Evolutionary conservation across 2,113 vertebrate species (phyloP), one percentile per base, ranked within the genome.

Genomic region (Neofelis nebulosa): DNA sequence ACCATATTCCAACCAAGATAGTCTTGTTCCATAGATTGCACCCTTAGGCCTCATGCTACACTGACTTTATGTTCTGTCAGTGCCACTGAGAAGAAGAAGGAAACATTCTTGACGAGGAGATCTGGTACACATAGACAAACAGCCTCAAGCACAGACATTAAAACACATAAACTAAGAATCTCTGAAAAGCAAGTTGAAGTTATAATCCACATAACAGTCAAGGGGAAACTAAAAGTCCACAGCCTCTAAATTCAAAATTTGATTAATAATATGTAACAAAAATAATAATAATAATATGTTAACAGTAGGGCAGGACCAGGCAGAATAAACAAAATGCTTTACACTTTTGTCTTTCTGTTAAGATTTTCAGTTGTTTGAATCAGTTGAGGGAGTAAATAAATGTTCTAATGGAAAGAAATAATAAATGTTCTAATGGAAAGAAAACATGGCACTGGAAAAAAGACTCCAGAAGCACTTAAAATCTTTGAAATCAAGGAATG

Each of bases 21-120:
- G 4, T 66, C 7, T 7, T 5, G 1, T 21, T 45, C 4, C 25
- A 18, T 0, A 76, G 38, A 5, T 11, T 63, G 2, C 14, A 3
- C 4, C 31, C 31, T 84, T 12, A 33, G 15, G 15, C 13, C 25
- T 16, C 18, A 68, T 15, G 4, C 5, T 68, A 1, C 19, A 19
- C 0, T 55, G 14, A 1, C 5, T 41, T 5, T 5, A 12, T 27
- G 33, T 2, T 71, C 31, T 41, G 1, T 29, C 55, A 29, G 23
- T 2, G 3, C 33, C 55, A 18, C 1, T 2, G 9, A 65, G 21
- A 4, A 81, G 4, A 36, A 23, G 10, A 31, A 86, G 31, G 2
- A 93, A 57, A 19, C 3, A 33, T 15, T 45, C 41, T 74, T 69
- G 10, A 31, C 5, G 5, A 85, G 14, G 18, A 79, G 1, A 57